phyloP scores from a whole-genome alignment of 1,140 invertebrate genomes.

The Leptoteleia sp. region DNA sequence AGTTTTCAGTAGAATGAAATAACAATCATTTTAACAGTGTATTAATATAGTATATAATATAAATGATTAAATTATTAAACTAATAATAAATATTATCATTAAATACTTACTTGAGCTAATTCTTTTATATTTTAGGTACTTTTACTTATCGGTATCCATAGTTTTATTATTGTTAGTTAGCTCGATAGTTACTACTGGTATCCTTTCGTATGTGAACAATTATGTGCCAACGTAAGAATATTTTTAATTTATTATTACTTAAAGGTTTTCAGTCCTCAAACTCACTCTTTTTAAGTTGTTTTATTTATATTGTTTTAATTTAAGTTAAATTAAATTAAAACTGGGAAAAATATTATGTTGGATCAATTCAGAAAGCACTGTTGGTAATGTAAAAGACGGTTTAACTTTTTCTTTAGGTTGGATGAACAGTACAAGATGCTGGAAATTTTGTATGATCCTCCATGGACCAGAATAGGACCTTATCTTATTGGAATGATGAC shows the following conservation, averaged over 20 bases:
- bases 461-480: conserved; percentile 81
- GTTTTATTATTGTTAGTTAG: conserved; percentile 68
- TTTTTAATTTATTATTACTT: conserved; percentile 11
- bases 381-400: not conserved
- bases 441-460: conserved; percentile 79
- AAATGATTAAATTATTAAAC: not conserved
- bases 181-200: conserved; percentile 72
- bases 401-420: conserved; percentile 63
- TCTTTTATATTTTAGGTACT: conserved; percentile 73
- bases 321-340: too few relatives aligned
- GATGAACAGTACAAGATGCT: conserved; percentile 76
- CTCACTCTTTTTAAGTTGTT: conserved; percentile 2
- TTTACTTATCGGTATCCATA: conserved; percentile 69
- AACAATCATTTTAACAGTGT: too few relatives aligned
- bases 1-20: too few relatives aligned
- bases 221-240: conserved; percentile 79
- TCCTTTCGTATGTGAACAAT: conserved; percentile 74
- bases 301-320: not conserved
- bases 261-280: too few relatives aligned
- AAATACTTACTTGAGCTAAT: not conserved
- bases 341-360: too few relatives aligned
- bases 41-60: not conserved
- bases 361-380: too few relatives aligned
- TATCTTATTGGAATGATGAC: conserved; percentile 80
- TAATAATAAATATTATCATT: too few relatives aligned